Evolutionary conservation across 2,888 invertebrate genomes (phyloP).

Genomic region (Limnephilus rhombicus): DNA sequence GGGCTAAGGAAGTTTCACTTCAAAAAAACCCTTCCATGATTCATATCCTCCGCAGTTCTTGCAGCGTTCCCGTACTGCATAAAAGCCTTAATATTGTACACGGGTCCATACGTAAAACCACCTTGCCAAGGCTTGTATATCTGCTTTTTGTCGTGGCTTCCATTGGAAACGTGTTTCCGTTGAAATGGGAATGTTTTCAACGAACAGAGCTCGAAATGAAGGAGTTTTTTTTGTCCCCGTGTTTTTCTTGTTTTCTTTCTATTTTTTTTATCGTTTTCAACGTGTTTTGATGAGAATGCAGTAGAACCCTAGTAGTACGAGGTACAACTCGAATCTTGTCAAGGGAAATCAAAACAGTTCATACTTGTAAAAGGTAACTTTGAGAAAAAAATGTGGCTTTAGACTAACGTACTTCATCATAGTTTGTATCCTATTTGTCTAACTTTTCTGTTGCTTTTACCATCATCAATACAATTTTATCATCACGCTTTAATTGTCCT

Average conservation of each 20-base stretch:
- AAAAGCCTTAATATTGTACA: background rate
- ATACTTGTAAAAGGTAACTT: background rate
- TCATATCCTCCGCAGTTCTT: background rate
- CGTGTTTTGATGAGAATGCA: background rate
- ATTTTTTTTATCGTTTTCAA: background rate
- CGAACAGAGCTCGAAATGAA: background rate
- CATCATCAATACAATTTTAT: no score
- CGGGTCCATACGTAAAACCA: background rate
- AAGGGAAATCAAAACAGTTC: background rate
- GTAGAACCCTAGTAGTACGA: background rate
- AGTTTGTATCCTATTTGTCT: no score
- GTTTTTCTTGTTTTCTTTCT: background rate
- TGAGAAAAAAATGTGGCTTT: background rate
- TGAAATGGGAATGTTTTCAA: conserved; percentile 11
- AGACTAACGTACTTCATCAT: background rate
- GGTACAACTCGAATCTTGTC: background rate
- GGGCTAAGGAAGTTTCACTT: no score
- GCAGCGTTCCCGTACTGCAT: background rate
- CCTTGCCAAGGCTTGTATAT: background rate
- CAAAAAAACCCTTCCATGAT: no score
- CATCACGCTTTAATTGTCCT: no score
- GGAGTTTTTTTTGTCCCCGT: background rate
- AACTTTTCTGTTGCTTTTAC: no score
- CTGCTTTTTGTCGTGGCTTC: background rate
- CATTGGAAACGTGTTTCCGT: background rate